Percentiles rank a stretch among this genome's conserved stretches.
These are phyloP conservation scores for Mesembrinibis cayennensis DNA, from an alignment of 2,113 vertebrate genomes.

Conservation along the genomic window DNA sequence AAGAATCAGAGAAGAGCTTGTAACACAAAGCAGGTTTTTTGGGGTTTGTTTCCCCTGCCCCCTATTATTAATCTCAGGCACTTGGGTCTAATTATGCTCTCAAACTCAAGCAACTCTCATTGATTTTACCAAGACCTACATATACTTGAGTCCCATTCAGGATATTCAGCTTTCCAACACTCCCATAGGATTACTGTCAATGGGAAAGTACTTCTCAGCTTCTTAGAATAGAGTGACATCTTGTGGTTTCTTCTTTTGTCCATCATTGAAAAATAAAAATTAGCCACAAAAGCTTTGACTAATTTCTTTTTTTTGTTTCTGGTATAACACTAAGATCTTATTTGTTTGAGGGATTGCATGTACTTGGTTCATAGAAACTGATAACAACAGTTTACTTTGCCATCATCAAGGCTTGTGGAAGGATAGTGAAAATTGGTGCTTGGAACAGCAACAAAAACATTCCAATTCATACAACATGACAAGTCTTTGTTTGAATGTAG, in stretches of 20 bases:
- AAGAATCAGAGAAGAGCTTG: neutral
- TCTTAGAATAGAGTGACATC: slow-evolving; percentile 74
- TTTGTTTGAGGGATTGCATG: neutral
- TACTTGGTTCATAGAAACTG: neutral
- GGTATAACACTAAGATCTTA: neutral
- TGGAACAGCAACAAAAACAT: neutral
- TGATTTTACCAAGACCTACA: neutral
- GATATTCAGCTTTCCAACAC: neutral
- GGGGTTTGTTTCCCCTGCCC: rapidly evolving
- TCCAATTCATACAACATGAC: neutral
- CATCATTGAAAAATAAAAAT: neutral
- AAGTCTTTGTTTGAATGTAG: neutral
- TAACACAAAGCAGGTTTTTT: neutral
- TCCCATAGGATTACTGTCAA: neutral
- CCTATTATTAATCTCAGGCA: neutral
- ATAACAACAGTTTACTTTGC: neutral
- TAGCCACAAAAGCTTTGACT: neutral
- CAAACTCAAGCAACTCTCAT: neutral
- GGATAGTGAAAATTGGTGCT: neutral
- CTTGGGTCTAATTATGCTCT: neutral
- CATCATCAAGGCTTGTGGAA: neutral
- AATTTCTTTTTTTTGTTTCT: neutral
- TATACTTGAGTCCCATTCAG: rapidly evolving
- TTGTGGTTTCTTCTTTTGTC: slow-evolving; percentile 67
- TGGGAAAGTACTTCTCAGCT: neutral